Evolutionary conservation across 2,888 invertebrate genomes (phyloP), one percentile per base, ranked within the genome.

Genomic region (Synanthedon myopaeformis): DNA sequence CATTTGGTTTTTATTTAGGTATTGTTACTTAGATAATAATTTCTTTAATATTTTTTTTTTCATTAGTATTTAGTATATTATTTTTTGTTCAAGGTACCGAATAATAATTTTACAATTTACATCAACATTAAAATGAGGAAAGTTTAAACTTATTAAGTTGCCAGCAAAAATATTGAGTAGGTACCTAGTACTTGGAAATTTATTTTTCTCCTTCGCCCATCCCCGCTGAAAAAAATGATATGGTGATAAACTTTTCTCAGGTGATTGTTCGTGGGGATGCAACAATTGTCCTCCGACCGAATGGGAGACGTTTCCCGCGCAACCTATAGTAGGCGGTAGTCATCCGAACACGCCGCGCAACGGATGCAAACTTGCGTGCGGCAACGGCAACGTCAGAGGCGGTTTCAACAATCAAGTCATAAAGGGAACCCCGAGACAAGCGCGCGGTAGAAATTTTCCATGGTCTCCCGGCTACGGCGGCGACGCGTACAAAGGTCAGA

Each of bases 401-500:
- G 62, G 61, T 0, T 78, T 74, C 63, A 73, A 77, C 3, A 77
- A 74, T 60, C 79, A 70, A 52, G 59, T 75, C 4, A 67, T 76
- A 3, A 82, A 82, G 58, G 70, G 65, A 5, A 65, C 64, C 14
- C 69, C 75, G 0, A 63, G 84, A 11, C 57, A 76, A 0, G 69
- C 66, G 42, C 66, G 87, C 10, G 82, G 81, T 1, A 70, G 86
- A 48, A 82, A 83, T 63, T 65, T 77, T 3, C 83, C 84, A 13
- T 85, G 86, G 82, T 76, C 76, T 0, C 78, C 79, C 1, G 78
- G 77, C 1, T 79, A 76, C 55, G 69, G 65, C 1, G 57, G 62
- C 1, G 85, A 86, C 8, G 70, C 84, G 23, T 82, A 73, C 56
- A 86, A 85, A 59, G 83, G 79, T 0, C 84, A 81, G 55, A 60